Evolutionary conservation across 2,888 invertebrate species (phyloP), one percentile per base, ranked within the genome.

Genomic region (Pardosa pseudoannulata): DNA sequence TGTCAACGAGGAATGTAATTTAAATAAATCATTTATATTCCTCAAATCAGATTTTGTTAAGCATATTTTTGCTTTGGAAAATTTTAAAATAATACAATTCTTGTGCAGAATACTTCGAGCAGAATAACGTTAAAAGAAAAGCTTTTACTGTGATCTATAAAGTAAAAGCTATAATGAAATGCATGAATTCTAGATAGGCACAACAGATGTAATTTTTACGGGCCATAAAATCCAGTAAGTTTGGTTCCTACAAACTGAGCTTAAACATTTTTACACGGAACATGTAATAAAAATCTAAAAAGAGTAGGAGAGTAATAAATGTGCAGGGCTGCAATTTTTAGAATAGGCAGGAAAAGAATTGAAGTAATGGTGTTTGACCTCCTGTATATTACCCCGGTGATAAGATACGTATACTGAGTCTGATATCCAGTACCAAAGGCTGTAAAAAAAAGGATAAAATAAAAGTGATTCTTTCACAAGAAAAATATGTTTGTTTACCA

Each of bases 351-450:
- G 3, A 1, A 36, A 5, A 23, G 16, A 56, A 23, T 23, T 56
- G 23, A 56, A 56, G 56, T 23, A 56, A 46, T 56, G 56, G 3
- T 56, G 23, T 56, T 56, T 23, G 56, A 56, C 56, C 23, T 56
- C 16, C 19, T 56, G 56, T 23, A 23, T 23, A 23, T 19, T 23
- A 56, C 23, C 6, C 1, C 5, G 23, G 23, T 3, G 16, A 56
- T 23, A 56, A 23, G 11, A 56, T 23, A 11, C 19, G 2, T 3
- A 5, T 16, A 23, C 11, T 19, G 23, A 19, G 23, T 23, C 56
- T 5, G 23, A 3, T 23, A 23, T 56, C 6, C 1, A 23, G 5
- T 19, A 11, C 5, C 19, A 23, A 56, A 23, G 23, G 11, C 11
- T 56, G 56, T 19, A 56, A 56, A 56, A 56, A 36, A 5, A 9